Evolutionary conservation across 2,888 invertebrate genomes (phyloP).

Genomic region (Hemicrepidius hirtus): DNA sequence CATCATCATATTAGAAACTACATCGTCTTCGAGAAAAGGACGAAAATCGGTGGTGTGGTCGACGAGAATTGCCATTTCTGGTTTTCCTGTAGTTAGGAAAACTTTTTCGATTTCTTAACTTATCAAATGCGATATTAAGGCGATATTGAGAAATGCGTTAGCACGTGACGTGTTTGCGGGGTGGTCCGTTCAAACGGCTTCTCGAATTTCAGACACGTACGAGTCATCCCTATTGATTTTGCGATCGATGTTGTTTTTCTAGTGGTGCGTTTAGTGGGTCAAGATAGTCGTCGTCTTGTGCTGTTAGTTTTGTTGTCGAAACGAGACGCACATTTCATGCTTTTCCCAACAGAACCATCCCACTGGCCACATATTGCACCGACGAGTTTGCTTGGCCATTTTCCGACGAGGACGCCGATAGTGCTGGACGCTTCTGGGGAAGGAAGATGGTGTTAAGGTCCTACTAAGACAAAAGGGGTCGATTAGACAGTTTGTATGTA

Average conservation of each 20-base stretch:
- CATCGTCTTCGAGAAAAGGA: conserved; percentile 6
- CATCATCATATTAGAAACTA: conserved; percentile 44
- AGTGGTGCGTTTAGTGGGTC: conserved; percentile 51
- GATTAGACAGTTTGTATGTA: conserved; percentile 71
- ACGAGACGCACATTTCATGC: conserved; percentile 26
- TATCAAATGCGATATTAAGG: conserved; percentile 63
- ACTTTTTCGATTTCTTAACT: conserved; percentile 65
- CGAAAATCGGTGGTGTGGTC: neutral
- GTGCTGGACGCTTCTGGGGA: conserved; percentile 44
- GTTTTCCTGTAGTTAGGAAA: conserved; percentile 32
- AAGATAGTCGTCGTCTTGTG: conserved; percentile 42
- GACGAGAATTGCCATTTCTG: conserved; percentile 34
- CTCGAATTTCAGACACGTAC: conserved; percentile 58
- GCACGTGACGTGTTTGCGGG: conserved; percentile 61
- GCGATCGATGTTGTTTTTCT: conserved; percentile 57
- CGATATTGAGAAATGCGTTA: conserved; percentile 64
- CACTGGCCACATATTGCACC: conserved; percentile 59
- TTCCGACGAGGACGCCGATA: conserved; percentile 58
- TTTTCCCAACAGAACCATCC: neutral
- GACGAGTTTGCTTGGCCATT: conserved; percentile 61
- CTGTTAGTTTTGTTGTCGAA: conserved; percentile 16
- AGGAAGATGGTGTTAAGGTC: conserved; percentile 56
- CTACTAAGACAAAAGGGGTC: conserved; percentile 67
- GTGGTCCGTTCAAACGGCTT: conserved; percentile 46
- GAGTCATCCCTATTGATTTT: conserved; percentile 59